Evolutionary conservation across 2,113 vertebrate genomes (phyloP).

Genomic region (Cnemophilus loriae): DNA sequence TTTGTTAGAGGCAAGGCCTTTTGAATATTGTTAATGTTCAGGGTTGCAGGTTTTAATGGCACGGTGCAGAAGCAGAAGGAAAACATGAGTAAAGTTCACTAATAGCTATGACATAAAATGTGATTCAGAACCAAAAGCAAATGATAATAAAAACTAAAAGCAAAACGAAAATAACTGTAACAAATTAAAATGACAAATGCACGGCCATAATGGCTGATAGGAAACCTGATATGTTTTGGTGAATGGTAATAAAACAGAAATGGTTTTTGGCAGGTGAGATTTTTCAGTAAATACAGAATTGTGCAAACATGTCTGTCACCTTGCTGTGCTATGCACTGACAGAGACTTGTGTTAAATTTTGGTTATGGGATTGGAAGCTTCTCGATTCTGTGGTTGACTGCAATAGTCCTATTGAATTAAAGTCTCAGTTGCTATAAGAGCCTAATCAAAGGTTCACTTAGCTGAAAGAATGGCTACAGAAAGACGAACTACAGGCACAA

Average conservation of each 20-base stretch:
- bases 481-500: background rate
- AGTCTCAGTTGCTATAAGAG: background rate
- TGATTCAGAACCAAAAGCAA: constrained; percentile 47
- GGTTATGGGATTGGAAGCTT: background rate
- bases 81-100: constrained; percentile 43
- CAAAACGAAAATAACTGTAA: constrained; percentile 69
- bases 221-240: constrained; percentile 74
- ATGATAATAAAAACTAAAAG: constrained; percentile 32
- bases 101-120: constrained; percentile 31
- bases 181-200: constrained; percentile 76
- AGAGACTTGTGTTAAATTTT: background rate
- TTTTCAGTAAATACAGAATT: constrained; percentile 46
- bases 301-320: constrained; percentile 57
- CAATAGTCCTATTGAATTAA: background rate
- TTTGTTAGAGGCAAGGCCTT: constrained; percentile 80
- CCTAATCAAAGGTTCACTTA: background rate
- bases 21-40: constrained; percentile 65
- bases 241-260: constrained; percentile 39
- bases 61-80: constrained; percentile 52
- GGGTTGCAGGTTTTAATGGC: constrained; percentile 73
- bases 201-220: constrained; percentile 73
- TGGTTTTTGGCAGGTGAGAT: constrained; percentile 1
- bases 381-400: background rate
- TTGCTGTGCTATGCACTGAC: background rate
- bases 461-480: background rate